Evolutionary conservation across 2,797 vertebrate species (phyloP).

Genomic region (Amniataba percoides): DNA sequence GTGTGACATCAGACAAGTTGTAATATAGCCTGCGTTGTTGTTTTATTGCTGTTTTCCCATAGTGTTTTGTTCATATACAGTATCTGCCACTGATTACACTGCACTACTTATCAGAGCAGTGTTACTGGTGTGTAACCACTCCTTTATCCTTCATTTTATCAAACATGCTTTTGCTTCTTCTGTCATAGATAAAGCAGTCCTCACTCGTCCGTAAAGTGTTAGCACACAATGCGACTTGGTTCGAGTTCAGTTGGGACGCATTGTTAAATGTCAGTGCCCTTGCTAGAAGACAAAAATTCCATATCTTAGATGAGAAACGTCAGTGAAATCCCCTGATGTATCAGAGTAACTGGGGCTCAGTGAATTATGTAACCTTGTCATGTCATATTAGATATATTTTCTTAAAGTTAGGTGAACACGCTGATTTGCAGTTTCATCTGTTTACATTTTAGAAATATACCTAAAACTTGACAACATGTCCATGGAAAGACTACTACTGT

Average conservation of each 20-base stretch:
- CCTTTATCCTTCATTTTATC: background rate
- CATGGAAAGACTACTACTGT: no score
- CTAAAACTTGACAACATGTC: background rate
- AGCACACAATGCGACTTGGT: background rate
- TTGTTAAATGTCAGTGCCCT: background rate
- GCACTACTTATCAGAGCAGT: background rate
- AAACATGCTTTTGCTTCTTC: background rate
- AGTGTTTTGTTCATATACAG: background rate
- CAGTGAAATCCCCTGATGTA: background rate
- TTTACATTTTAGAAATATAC: background rate
- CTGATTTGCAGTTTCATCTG: background rate
- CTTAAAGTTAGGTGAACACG: background rate
- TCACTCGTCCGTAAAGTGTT: background rate
- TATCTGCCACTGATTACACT: background rate
- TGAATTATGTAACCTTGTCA: background rate
- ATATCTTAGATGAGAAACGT: background rate
- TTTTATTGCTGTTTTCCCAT: background rate
- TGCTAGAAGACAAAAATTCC: background rate
- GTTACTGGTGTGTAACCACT: no score
- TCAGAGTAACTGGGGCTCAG: background rate
- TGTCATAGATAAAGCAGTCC: background rate
- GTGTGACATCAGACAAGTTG: slow-evolving; percentile 3
- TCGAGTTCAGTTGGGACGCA: background rate
- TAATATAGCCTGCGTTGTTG: background rate
- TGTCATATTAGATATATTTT: background rate